phyloP scores from a whole-genome alignment of 1,140 invertebrate species.

The Lerema accius region DNA sequence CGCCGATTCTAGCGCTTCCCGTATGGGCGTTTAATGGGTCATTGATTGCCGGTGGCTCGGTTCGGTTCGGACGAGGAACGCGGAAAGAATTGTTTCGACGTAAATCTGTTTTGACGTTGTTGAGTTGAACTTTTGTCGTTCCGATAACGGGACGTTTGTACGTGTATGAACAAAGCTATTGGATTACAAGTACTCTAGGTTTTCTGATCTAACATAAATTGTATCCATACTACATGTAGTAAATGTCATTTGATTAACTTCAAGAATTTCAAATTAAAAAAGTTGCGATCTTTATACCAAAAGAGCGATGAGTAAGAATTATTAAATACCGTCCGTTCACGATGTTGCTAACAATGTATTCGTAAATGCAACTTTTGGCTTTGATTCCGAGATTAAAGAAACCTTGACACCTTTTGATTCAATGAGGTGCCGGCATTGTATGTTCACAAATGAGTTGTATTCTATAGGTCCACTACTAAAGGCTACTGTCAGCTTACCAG shows the following conservation, averaged over 20 bases:
- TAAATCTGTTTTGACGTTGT: slow-evolving; percentile 36
- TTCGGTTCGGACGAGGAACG: slow-evolving; percentile 52
- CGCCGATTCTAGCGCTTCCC: slow-evolving; percentile 34
- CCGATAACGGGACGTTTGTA: too few species aligned
- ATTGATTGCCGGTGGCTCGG: slow-evolving; percentile 48
- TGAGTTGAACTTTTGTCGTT: too few species aligned
- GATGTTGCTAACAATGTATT: slow-evolving; percentile 12
- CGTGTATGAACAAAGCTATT: too few species aligned
- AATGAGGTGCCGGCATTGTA: slow-evolving; percentile 14
- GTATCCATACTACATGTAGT: too few species aligned
- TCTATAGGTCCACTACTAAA: slow-evolving; percentile 11
- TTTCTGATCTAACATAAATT: too few species aligned
- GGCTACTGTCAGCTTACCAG: background rate
- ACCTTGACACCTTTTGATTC: slow-evolving; percentile 20
- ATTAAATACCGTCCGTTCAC: background rate
- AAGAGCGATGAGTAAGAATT: too few species aligned
- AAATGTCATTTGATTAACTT: too few species aligned
- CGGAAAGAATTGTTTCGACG: slow-evolving; percentile 45
- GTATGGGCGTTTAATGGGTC: slow-evolving; percentile 66
- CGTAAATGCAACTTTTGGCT: slow-evolving; percentile 16
- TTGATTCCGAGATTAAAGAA: slow-evolving; percentile 18
- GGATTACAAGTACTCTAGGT: too few species aligned
- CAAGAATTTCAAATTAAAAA: too few species aligned
- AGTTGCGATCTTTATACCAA: too few species aligned
- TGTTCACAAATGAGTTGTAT: slow-evolving; percentile 21